Evolutionary conservation across 2,888 invertebrate genomes (phyloP).

Genomic region (Plagodis pulveraria): DNA sequence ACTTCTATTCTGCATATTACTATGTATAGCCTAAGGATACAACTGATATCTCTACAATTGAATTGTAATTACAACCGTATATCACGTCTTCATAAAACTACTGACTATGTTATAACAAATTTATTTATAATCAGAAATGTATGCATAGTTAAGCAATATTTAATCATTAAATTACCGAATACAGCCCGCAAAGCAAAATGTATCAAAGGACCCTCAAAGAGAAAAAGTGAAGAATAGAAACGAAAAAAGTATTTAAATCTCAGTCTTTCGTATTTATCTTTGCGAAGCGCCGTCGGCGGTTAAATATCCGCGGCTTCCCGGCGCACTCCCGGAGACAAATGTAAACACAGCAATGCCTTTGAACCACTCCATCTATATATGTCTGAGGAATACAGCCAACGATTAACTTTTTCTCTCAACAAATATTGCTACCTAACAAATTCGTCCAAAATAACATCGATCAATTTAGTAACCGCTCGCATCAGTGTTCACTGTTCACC

Average conservation of each 20-base stretch:
- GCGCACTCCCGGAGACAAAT: slow-evolving; percentile 68
- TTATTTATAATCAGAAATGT: slow-evolving; percentile 14
- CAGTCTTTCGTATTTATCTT: slow-evolving; percentile 75
- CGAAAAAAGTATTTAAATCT: slow-evolving; percentile 77
- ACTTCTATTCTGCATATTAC: slow-evolving; percentile 12
- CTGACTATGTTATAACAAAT: too few relatives aligned
- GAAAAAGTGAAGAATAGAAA: slow-evolving; percentile 59
- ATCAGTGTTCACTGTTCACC: slow-evolving; percentile 27
- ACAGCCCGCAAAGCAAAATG: slow-evolving; percentile 38
- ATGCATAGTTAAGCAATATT: slow-evolving; percentile 25
- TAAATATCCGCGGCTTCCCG: slow-evolving; percentile 73
- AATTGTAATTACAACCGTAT: too few relatives aligned
- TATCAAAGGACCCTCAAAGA: slow-evolving; percentile 47
- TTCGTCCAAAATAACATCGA: slow-evolving; percentile 33
- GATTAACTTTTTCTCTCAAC: slow-evolving; percentile 34
- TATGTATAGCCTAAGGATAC: slow-evolving; percentile 9
- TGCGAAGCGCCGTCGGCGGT: slow-evolving; percentile 69
- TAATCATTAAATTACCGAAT: slow-evolving; percentile 38
- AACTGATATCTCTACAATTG: slow-evolving; percentile 6
- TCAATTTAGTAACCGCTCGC: slow-evolving; percentile 35
- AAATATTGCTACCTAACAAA: slow-evolving; percentile 30
- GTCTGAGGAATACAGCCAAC: slow-evolving; percentile 19
- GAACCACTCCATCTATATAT: slow-evolving; percentile 61
- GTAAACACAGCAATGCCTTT: slow-evolving; percentile 75
- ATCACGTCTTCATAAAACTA: too few relatives aligned